Evolutionary conservation across 2,888 invertebrate species (phyloP), one percentile per base, ranked within the genome.

Genomic region (Aporophyla lueneburgensis): DNA sequence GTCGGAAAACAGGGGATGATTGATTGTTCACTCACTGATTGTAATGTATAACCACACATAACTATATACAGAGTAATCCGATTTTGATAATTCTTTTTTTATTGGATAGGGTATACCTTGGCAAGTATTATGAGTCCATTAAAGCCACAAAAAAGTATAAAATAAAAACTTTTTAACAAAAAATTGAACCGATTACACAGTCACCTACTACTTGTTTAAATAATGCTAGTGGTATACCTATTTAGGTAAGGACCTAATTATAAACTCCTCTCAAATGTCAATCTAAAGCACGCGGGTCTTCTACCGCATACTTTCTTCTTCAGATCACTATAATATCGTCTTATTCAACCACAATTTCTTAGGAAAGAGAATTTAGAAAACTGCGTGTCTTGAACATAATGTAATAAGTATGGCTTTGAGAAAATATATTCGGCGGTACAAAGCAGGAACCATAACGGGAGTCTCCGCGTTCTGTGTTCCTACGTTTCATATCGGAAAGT

Each of bases 401-500:
- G 12, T 12, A 10, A 12, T 1, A 21, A 10, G 33, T 12, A 61
- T 21, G 10, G 6, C 6, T 65, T 65, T 65, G 6, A 65, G 7
- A 51, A 51, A 69, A n/a, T 16, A 43, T 56, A 10, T 33, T 16
- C 9, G 19, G 21, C n/a, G 24, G 59, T 73, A 9, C 4, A 83
- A 86, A 58, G 3, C 56, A 12, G n/a, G 6, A 7, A 63, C 83
- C 58, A 46, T 56, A 75, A 68, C 71, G 49, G 5, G 76, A 89
- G 66, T 58, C 0, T 19, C 27, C 43, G 21, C 43, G 79, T 79
- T 86, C 87, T 86, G 78, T 76, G 62, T 79, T 80, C 78, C 83
- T 81, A 81, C 85, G 79, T 90, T 90, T 90, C 88, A 89, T 90
- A 88, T 86, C 87, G 74, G 80, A 84, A 85, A 84, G 81, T 81